Base-by-base conservation (phyloP, 2,888 invertebrate species). In the Coremacera marginata region DNA sequence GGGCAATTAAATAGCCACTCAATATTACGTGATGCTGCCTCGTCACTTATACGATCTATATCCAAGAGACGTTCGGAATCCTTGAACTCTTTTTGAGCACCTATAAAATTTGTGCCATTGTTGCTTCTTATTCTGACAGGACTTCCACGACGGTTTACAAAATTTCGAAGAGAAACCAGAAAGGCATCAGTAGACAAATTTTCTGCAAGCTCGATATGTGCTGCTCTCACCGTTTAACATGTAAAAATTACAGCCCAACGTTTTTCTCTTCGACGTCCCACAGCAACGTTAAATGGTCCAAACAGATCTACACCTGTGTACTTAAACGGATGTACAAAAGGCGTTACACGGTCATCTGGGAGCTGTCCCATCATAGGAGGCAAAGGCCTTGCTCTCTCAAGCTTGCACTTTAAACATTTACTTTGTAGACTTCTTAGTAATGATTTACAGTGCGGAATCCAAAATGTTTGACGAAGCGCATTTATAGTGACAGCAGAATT, bases 61-160 rank as follows among this genome's bases (percentile, higher is more conserved):
- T 77, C 73, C 8, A 77, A 49, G 8, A 77, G 0, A 11, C 22
- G 22, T 31, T 68, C 72, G 14, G 72, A 22, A 0, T 67, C 44
- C 19, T 62, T 71, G 2, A 76, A 27, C n/a, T 74, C 63, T 51
- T 76, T 76, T 31, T 77, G 63, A 4, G 78, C 77, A 22, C 73
- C 76, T n/a, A 76, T 37, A 57, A 77, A 80, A 67, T 80, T 80
- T 49, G 77, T 80, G 25, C 80, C 80, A 49, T 78, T 77, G 19
- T 78, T 74, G 37, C 76, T 76, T 11, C 76, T 27, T 5, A 80
- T 76, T 31, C 74, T 25, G 11, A 70, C n/a, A 16, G 77, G 76
- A n/a, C 31, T 67, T 19, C 76, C 80, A 57, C 77, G 19, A 8
- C 73, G 55, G 34, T 77, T 79, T 0, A 80, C 57, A 49, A 81